Evolutionary conservation across 2,888 invertebrate species (phyloP).

Genomic region (Pristionchus maxplancki): DNA sequence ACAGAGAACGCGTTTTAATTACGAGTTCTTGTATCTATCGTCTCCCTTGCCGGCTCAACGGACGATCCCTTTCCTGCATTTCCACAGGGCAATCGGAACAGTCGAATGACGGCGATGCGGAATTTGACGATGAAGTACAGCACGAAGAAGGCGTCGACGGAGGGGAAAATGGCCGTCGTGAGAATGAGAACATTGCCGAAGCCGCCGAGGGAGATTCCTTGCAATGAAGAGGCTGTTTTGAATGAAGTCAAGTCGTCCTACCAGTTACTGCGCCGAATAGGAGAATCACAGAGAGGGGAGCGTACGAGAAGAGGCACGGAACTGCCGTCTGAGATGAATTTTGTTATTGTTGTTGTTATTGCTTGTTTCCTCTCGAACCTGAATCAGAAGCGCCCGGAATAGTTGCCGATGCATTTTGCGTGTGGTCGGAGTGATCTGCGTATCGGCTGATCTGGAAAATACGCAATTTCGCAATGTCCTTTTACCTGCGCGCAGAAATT

Average conservation of each 20-base stretch:
- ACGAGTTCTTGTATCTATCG: neutral
- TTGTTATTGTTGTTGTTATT: neutral
- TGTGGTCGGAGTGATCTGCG: neutral
- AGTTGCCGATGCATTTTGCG: neutral
- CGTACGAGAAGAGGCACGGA: slow-evolving; percentile 32
- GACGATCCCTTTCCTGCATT: slow-evolving; percentile 7
- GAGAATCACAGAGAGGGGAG: neutral
- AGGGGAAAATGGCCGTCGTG: slow-evolving; percentile 28
- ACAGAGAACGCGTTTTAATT: too few relatives aligned
- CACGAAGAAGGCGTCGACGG: slow-evolving; percentile 17
- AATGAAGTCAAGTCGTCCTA: neutral
- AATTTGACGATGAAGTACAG: slow-evolving; percentile 1
- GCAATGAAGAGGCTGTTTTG: too few relatives aligned
- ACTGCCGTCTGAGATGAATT: neutral
- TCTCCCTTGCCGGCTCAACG: neutral
- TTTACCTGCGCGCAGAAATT: neutral
- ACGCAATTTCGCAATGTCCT: neutral
- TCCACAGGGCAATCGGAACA: neutral
- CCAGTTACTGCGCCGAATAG: neutral
- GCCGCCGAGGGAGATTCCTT: neutral
- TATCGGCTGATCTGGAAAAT: neutral
- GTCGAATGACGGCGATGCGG: neutral
- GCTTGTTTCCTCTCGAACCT: neutral
- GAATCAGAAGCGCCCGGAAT: neutral
- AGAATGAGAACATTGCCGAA: slow-evolving; percentile 29